Percentiles rank a stretch among this genome's conserved stretches.
phyloP scores from a whole-genome alignment of 2,888 invertebrate genomes.

The Phaedon cochleariae region DNA sequence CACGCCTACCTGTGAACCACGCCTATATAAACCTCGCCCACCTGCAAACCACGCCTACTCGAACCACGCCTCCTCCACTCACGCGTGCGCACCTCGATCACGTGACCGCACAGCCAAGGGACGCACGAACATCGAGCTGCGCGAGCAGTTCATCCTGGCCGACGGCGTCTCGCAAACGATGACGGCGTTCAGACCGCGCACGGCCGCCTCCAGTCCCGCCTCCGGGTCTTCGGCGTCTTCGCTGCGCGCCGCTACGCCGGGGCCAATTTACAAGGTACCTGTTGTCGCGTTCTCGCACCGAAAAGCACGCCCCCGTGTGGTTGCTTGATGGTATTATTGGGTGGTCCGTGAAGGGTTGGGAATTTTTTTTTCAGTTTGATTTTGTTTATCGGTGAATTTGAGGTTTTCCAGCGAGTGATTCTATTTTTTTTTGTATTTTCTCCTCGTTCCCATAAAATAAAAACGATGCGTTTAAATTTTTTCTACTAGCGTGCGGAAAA shows the following conservation, averaged over 20 bases:
- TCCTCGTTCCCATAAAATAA: too few relatives aligned
- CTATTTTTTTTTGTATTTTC: too few relatives aligned
- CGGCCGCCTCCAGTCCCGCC: slow-evolving; percentile 80
- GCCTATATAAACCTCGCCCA: background rate
- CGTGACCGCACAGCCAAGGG: slow-evolving; percentile 99
- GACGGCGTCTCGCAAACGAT: slow-evolving; percentile 98
- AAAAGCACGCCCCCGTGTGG: background rate
- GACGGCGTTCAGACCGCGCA: slow-evolving; percentile 97
- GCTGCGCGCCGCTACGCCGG: slow-evolving; percentile 71
- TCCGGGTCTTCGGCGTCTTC: slow-evolving; percentile 65
- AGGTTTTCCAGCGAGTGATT: too few relatives aligned
- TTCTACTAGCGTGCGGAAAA: too few relatives aligned
- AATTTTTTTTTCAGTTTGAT: slow-evolving; percentile 1
- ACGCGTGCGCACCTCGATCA: too few relatives aligned
- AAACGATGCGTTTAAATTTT: too few relatives aligned
- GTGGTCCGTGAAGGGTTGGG: background rate
- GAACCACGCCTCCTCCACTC: slow-evolving; percentile 12
- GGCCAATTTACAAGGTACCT: slow-evolving; percentile 95
- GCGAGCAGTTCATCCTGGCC: slow-evolving; percentile 98
- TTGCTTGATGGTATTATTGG: too few relatives aligned
- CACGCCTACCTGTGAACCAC: too few relatives aligned
- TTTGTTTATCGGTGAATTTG: slow-evolving; percentile 10
- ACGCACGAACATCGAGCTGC: slow-evolving; percentile 99
- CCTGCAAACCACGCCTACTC: slow-evolving; percentile 15
- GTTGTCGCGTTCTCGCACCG: slow-evolving; percentile 40